These are phyloP conservation scores for Nymphalis polychloros DNA, from an alignment of 2,888 invertebrate species.

Conservation along the genomic window DNA sequence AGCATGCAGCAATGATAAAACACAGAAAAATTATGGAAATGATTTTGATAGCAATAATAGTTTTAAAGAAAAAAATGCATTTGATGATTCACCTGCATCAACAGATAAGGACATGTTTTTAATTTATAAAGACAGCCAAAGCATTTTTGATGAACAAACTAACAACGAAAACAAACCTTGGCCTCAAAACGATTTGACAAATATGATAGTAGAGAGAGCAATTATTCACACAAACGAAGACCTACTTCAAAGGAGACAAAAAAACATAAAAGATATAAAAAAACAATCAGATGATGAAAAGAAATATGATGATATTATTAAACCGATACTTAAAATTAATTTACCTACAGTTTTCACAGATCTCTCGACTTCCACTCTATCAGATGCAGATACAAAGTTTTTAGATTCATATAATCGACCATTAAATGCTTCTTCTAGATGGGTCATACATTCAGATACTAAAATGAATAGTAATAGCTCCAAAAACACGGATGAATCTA, in stretches of 20 bases:
- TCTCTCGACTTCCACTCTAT: constrained; percentile 45
- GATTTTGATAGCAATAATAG: constrained; percentile 32
- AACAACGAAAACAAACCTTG: constrained; percentile 17
- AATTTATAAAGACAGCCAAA: constrained; percentile 61
- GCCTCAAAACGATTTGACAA: constrained; percentile 16
- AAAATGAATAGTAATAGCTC: constrained; percentile 46
- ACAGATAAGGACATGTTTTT: constrained; percentile 60
- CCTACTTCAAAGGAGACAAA: background rate
- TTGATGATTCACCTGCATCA: constrained; percentile 43
- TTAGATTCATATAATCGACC: constrained; percentile 50
- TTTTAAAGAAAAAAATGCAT: constrained; percentile 34
- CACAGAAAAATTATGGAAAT: constrained; percentile 28
- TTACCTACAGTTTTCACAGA: constrained; percentile 54
- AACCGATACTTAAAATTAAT: constrained; percentile 54
- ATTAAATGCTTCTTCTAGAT: constrained; percentile 43
- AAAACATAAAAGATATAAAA: constrained; percentile 16
- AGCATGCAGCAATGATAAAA: constrained; percentile 38
- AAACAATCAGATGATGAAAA: constrained; percentile 36
- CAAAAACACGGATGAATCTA: constrained; percentile 24
- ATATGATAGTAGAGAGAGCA: constrained; percentile 14
- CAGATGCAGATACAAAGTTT: constrained; percentile 55
- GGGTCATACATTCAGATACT: constrained; percentile 25
- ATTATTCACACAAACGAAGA: constrained; percentile 17
- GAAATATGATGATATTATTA: constrained; percentile 48
- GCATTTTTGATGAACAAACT: constrained; percentile 34